Base-by-base conservation (phyloP, 1,140 invertebrate species). In the Idris sp. region DNA sequence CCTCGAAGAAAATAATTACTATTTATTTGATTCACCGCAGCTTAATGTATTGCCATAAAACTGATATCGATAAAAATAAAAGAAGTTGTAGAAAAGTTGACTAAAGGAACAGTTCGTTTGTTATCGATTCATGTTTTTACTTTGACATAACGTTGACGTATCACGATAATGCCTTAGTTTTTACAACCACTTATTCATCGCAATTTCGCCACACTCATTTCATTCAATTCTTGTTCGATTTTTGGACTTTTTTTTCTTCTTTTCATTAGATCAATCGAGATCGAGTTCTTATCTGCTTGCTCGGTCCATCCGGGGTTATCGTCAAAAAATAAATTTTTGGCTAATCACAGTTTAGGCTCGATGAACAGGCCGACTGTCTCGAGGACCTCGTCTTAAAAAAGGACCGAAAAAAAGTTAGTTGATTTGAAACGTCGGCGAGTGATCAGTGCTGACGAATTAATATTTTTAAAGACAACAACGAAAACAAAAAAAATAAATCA, bases 281-380 rank as follows among this genome's bases (percentile, higher is more conserved):
- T n/a, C n/a, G n/a, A n/a, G n/a, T n/a, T n/a, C n/a, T n/a, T n/a
- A n/a, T n/a, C n/a, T n/a, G n/a, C n/a, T n/a, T n/a, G n/a, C n/a
- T n/a, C n/a, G n/a, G n/a, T n/a, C n/a, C n/a, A n/a, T n/a, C 71
- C 67, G 80, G 77, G 81, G 79, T 85, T 85, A 85, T 85, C 83
- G 79, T 76, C 79, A 61, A 56, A 65, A 77, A 85, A 85, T 81
- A 85, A 86, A 84, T 81, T 83, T 83, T 86, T 77, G 81, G 80
- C 78, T 85, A 84, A 86, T 85, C 84, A 46, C 77, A 22, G n/a
- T n/a, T n/a, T 61, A 44, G 41, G 36, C 64, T 59, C 69, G 69
- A 80, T 86, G 78, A 84, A 85, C 80, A 77, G 76, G 76, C 74
- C 79, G 74, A 82, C 82, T 84, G 81, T 84, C 40, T 73, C 77